Conservation (phyloP, 2,797 vertebrate species). For the Diplodus sargus region DNA sequence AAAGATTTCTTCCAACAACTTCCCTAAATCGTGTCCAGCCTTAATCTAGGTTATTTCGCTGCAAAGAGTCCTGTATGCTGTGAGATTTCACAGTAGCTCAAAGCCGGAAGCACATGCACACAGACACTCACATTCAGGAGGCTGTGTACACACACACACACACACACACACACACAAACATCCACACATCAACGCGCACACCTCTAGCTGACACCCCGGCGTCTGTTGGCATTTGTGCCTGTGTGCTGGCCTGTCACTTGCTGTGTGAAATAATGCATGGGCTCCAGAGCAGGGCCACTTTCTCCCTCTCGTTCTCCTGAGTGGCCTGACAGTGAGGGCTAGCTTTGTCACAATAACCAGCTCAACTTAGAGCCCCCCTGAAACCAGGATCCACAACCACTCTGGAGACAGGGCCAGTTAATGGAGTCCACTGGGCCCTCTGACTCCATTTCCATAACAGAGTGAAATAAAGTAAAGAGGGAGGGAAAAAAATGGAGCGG, state of each 20-base stretch:
- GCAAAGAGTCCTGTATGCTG: slow-evolving; percentile 20
- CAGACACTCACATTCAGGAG: neutral
- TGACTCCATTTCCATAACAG: slow-evolving; percentile 39
- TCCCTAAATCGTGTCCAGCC: slow-evolving; percentile 29
- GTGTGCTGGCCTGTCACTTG: slow-evolving; percentile 74
- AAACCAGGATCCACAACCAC: slow-evolving; percentile 39
- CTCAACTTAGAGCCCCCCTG: slow-evolving; percentile 35
- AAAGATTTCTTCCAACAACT: slow-evolving; percentile 23
- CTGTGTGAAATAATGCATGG: slow-evolving; percentile 85
- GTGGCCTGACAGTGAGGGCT: slow-evolving; percentile 58
- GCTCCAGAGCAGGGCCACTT: slow-evolving; percentile 64
- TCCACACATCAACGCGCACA: slow-evolving; percentile 29
- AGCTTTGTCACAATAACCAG: slow-evolving; percentile 62
- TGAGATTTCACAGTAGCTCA: slow-evolving; percentile 23
- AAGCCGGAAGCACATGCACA: slow-evolving; percentile 22
- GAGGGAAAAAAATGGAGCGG: slow-evolving; percentile 9
- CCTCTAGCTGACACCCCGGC: slow-evolving; percentile 61
- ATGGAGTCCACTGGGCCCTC: slow-evolving; percentile 59
- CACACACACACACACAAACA: slow-evolving; percentile 5
- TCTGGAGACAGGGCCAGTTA: slow-evolving; percentile 54
- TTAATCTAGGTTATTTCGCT: slow-evolving; percentile 52
- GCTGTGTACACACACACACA: neutral
- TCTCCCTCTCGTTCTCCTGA: slow-evolving; percentile 58
- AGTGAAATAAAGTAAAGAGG: slow-evolving; percentile 8
- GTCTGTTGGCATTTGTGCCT: slow-evolving; percentile 71